Evolutionary conservation across 2,797 vertebrate genomes (phyloP), one percentile per base, ranked within the genome.

Genomic region (Gambelia wislizenii): DNA sequence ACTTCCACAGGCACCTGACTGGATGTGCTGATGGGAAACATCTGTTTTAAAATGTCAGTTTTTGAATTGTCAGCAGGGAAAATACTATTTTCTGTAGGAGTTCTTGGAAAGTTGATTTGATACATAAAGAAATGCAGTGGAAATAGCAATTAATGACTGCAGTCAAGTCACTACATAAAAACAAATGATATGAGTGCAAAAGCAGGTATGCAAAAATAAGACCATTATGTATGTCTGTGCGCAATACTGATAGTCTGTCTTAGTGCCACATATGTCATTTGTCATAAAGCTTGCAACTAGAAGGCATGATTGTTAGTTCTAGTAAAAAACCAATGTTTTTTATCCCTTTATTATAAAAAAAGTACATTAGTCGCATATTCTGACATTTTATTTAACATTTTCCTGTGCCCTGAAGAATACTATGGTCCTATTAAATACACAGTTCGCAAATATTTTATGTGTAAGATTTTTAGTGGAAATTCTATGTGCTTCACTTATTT

Each of bases 21-120:
- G 76, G 52, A 67, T 87, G 52, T 82, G 39, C 80, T 27, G 69
- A 83, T 83, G 78, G 70, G 77, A 85, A 82, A 88, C 64, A 59
- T 83, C 78, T 86, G 47, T 61, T 80, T 80, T 79, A 54, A 88
- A 90, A 82, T 44, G 0, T 74, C 85, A 75, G 72, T 83, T 49
- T 39, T 85, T 16, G 25, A 86, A 0, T 78, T 92, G 80, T 90
- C 67, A 67, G 75, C 77, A 77, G 75, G 70, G 3, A 80, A 33
- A 0, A 0, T 87, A 30, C 61, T 52, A 75, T 0, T 72, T 89
- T 88, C 2, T 88, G 78, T 84, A 54, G 49, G 81, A 72, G 76
- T 91, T 88, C 30, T 81, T 85, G 0, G 61, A 90, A 89, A 76
- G 39, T 91, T 84, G 85, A 77, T 79, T 6, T 44, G 64, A 20